Evolutionary conservation across 2,888 invertebrate genomes (phyloP), one percentile per base, ranked within the genome.

Genomic region (Lepidonotus clava): DNA sequence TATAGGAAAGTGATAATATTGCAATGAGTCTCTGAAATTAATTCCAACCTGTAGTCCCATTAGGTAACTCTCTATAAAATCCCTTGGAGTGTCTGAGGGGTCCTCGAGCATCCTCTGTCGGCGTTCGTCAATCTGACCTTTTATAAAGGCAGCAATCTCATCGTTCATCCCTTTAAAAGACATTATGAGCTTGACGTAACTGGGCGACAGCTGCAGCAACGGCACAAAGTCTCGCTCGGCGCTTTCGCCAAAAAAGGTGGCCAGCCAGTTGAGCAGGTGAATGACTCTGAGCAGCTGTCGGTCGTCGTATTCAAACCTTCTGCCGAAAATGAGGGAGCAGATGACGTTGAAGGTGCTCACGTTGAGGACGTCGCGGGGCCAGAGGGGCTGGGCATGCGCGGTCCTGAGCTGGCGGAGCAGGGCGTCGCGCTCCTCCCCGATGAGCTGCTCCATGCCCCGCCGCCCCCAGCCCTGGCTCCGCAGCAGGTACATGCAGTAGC

Each of bases 51-150:
- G 36, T 38, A 76, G 24, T n/a, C 76, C 76, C 76, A 76, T 76
- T 38, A 76, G n/a, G 38, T 76, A 76, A 40, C 76, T 76, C 40
- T 76, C 76, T 5, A 76, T 76, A 38, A 76, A 76, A 38, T 76
- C 76, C n/a, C 76, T 21, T 34, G 76, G 76, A 2, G 40, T 76
- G 2, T 76, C 76, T 4, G 21, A n/a, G 6, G 76, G 76, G 38
- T 76, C 76, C 11, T 34, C 38, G n/a, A 24, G 34, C 76, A 76
- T 76, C 21, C 76, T 21, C 76, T 24, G 34, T 36, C 76, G 2
- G 36, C 34, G 5, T 18, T 34, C 76, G n/a, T 76, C 40, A 21
- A 76, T 76, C 1, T 76, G 38, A 2, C 38, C 14, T 18, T 76
- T 76, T n/a, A 76, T 76, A n/a, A 76, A 40, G 36, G 24, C 76